Evolutionary conservation across 2,797 vertebrate species (phyloP).

Genomic region (Chaunax sp.): DNA sequence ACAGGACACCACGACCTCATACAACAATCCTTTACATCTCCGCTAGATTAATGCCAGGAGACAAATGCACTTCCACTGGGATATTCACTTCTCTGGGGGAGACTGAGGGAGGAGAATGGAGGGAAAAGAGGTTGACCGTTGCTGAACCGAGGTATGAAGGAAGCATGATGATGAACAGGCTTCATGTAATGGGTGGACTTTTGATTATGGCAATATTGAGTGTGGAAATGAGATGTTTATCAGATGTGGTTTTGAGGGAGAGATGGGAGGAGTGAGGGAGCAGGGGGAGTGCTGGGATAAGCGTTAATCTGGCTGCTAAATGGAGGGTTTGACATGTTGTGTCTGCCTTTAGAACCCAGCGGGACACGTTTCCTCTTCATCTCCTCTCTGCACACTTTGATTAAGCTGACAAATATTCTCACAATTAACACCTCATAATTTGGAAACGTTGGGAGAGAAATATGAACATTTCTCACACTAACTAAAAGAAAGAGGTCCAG

Average conservation of each 20-base stretch:
- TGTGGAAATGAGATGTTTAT: constrained; percentile 86
- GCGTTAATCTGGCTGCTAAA: constrained; percentile 87
- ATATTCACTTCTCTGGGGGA: constrained; percentile 43
- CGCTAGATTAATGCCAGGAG: constrained; percentile 70
- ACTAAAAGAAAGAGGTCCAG: constrained; percentile 36
- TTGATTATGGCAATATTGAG: constrained; percentile 89
- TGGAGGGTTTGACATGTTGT: constrained; percentile 76
- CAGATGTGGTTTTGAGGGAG: constrained; percentile 88
- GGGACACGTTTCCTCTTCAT: constrained; percentile 39
- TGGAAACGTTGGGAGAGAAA: constrained; percentile 15
- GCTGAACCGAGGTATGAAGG: constrained; percentile 63
- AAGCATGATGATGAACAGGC: constrained; percentile 85
- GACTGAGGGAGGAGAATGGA: constrained; percentile 36
- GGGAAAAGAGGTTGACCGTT: constrained; percentile 56
- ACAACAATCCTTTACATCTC: constrained; percentile 72
- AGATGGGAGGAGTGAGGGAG: constrained; percentile 74
- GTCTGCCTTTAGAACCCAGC: constrained; percentile 70
- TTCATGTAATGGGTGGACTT: constrained; percentile 82
- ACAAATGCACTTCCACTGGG: constrained; percentile 72
- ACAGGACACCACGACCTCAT: constrained; percentile 65
- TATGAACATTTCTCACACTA: constrained; percentile 22
- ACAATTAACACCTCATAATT: constrained; percentile 33
- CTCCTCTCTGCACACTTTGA: constrained; percentile 42
- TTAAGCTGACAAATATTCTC: constrained; percentile 26
- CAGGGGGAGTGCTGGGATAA: constrained; percentile 77